Conservation (phyloP, 2,797 vertebrate species). For the Lepidocolaptes lacrymiger region DNA sequence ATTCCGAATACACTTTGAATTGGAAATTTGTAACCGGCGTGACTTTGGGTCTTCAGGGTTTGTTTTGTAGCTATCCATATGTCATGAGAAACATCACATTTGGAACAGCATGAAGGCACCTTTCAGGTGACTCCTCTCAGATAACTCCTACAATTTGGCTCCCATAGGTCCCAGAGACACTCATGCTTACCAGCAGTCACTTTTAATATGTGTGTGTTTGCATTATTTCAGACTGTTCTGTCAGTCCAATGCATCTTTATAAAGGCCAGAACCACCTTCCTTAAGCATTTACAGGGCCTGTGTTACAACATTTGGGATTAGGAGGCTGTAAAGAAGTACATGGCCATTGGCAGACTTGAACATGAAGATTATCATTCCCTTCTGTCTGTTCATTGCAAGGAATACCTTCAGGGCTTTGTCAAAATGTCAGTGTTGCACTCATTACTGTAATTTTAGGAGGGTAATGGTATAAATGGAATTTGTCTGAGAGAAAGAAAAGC, state of each 20-base stretch:
- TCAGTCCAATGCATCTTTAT: background rate
- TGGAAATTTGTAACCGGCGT: background rate
- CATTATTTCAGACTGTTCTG: background rate
- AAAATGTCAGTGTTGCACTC: background rate
- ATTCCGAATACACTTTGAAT: background rate
- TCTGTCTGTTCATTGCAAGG: background rate
- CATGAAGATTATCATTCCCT: background rate
- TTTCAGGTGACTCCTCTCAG: background rate
- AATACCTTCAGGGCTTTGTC: background rate
- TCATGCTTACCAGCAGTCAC: background rate
- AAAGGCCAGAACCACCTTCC: background rate
- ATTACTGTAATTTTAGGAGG: background rate
- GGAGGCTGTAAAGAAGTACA: background rate
- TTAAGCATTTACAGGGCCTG: background rate
- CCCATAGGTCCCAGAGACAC: background rate
- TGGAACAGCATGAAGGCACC: background rate
- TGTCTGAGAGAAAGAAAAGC: background rate
- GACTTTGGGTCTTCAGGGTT: background rate
- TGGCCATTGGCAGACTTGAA: background rate
- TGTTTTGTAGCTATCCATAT: background rate
- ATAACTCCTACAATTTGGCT: background rate
- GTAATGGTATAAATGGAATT: background rate
- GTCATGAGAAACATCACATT: background rate
- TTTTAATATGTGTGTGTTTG: background rate
- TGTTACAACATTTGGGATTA: background rate